Percentiles rank a stretch among this genome's conserved stretches.
Evolutionary conservation across 2,797 vertebrate genomes (phyloP).

Genomic region (Tarsius wallacei): DNA sequence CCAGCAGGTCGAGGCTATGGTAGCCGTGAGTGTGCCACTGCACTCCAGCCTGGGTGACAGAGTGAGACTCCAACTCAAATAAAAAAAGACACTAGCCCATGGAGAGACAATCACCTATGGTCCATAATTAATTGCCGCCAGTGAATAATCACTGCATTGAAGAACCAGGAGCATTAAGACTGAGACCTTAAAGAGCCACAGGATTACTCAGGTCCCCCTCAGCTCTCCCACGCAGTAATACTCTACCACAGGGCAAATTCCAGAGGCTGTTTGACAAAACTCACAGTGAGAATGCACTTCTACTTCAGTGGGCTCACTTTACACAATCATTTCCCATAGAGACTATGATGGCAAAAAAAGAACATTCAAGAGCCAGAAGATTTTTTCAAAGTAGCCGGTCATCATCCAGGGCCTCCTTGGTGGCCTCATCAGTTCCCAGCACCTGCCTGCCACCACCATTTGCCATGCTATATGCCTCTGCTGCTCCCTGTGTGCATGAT

Average conservation of each 20-base stretch:
- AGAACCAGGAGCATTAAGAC: background rate
- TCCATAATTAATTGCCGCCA: background rate
- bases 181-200: background rate
- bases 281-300: background rate
- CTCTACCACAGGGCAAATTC: background rate
- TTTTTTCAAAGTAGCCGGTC: background rate
- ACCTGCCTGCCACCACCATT: background rate
- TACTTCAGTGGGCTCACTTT: background rate
- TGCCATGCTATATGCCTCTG: rapidly evolving
- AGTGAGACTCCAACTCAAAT: too few relatives aligned
- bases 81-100: background rate
- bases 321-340: background rate
- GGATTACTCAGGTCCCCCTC: background rate
- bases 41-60: too few relatives aligned
- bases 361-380: background rate
- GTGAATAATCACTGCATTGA: background rate
- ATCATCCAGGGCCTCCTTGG: rapidly evolving
- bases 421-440: background rate
- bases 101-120: background rate
- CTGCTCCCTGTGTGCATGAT: background rate
- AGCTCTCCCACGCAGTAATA: background rate
- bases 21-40: too few relatives aligned
- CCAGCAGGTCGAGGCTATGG: too few relatives aligned
- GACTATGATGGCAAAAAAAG: background rate
- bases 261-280: background rate